These are phyloP conservation scores for Thecocarcelia acutangulata DNA, from an alignment of 2,888 invertebrate genomes.

Conservation along the genomic window DNA sequence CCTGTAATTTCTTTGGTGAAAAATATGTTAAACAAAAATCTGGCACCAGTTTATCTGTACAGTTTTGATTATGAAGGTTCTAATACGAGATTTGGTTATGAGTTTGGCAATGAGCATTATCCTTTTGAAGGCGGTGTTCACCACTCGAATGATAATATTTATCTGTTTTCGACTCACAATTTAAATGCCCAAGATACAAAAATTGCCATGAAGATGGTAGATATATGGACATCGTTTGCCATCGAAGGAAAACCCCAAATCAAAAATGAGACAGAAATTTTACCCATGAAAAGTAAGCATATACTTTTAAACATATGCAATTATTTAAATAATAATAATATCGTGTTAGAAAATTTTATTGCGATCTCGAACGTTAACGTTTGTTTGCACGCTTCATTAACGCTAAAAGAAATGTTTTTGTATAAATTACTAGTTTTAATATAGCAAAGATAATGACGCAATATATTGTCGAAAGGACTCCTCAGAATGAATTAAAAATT, in stretches of 20 bases:
- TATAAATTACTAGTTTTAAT: too few relatives aligned
- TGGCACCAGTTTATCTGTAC: constrained; percentile 81
- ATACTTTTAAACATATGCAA: background rate
- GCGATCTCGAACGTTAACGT: too few relatives aligned
- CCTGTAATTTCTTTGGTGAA: constrained; percentile 80
- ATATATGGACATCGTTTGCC: constrained; percentile 81
- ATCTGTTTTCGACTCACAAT: constrained; percentile 82
- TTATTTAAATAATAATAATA: too few relatives aligned
- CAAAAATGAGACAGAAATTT: constrained; percentile 44
- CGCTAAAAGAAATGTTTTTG: too few relatives aligned
- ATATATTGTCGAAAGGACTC: too few relatives aligned
- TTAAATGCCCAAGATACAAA: constrained; percentile 79
- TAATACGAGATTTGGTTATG: constrained; percentile 81
- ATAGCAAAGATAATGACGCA: too few relatives aligned
- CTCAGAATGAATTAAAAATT: too few relatives aligned
- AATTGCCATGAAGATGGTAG: constrained; percentile 82
- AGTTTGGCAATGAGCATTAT: constrained; percentile 79
- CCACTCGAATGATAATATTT: constrained; percentile 85
- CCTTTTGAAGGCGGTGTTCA: constrained; percentile 83
- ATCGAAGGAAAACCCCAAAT: constrained; percentile 76
- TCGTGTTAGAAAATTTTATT: too few relatives aligned
- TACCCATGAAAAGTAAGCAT: constrained; percentile 71
- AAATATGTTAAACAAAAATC: constrained; percentile 72
- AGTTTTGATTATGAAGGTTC: constrained; percentile 82
- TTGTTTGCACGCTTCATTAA: too few relatives aligned